Evolutionary conservation across 2,113 vertebrate genomes (phyloP).

Genomic region (Phrynocephalus versicolor): DNA sequence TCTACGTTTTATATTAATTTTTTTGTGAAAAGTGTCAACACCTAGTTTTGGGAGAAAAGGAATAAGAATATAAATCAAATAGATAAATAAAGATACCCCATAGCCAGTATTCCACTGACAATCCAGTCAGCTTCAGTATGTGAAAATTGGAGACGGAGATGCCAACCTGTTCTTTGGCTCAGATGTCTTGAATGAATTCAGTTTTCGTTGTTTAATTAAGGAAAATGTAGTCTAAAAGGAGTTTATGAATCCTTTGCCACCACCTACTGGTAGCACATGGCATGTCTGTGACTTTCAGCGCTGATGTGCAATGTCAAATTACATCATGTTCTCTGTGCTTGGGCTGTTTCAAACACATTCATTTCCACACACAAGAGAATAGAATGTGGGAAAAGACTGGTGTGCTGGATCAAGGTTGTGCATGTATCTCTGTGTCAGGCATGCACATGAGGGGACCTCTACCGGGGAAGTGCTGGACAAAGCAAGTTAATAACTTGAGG

Average conservation of each 20-base stretch:
- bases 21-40: too few species aligned
- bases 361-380: not conserved
- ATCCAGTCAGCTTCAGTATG: too few species aligned
- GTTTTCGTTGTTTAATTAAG: too few species aligned
- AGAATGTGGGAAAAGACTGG: not conserved
- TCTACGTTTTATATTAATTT: too few species aligned
- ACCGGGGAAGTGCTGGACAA: not conserved
- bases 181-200: not conserved
- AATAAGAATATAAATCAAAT: too few species aligned
- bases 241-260: not conserved
- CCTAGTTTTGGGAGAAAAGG: too few species aligned
- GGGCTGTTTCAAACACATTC: not conserved
- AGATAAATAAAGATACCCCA: too few species aligned
- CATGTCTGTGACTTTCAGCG: not conserved
- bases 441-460: not conserved
- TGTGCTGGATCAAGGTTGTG: not conserved
- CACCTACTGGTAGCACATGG: not conserved
- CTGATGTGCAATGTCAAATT: not conserved
- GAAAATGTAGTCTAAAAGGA: not conserved
- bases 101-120: too few species aligned
- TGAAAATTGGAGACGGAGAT: not conserved
- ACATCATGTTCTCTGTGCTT: not conserved
- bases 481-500: not conserved
- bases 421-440: not conserved
- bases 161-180: not conserved